Evolutionary conservation across 2,113 vertebrate genomes (phyloP).

Genomic region (Erythrolamprus reginae): DNA sequence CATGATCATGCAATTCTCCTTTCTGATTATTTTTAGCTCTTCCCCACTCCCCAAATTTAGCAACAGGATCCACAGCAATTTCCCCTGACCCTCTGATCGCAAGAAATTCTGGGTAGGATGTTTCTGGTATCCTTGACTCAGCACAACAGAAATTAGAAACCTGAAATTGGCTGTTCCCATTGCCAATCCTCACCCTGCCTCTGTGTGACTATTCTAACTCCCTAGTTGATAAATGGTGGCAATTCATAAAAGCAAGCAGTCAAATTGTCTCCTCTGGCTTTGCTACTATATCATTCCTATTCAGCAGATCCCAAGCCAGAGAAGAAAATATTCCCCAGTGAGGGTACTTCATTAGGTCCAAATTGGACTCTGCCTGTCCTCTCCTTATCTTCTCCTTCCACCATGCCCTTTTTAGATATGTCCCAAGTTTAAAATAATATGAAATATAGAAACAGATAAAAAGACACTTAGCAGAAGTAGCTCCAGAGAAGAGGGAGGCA

Average conservation of each 20-base stretch:
- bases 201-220: not conserved
- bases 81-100: not conserved
- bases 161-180: not conserved
- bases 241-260: not conserved
- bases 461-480: not conserved
- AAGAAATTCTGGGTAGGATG: not conserved
- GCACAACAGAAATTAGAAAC: not conserved
- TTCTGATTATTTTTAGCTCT: accelerated
- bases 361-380: not conserved
- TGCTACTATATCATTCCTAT: not conserved
- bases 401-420: not conserved
- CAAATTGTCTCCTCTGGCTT: not conserved
- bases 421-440: not conserved
- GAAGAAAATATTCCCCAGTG: not conserved
- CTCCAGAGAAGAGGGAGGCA: not conserved
- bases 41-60: not conserved
- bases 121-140: not conserved
- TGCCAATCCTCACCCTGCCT: not conserved
- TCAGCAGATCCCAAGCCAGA: not conserved
- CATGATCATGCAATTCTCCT: not conserved
- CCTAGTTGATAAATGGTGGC: not conserved
- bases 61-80: not conserved
- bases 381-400: not conserved
- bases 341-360: not conserved
- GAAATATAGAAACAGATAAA: not conserved